phyloP scores from a whole-genome alignment of 2,888 invertebrate genomes.

The Globia sparganii region DNA sequence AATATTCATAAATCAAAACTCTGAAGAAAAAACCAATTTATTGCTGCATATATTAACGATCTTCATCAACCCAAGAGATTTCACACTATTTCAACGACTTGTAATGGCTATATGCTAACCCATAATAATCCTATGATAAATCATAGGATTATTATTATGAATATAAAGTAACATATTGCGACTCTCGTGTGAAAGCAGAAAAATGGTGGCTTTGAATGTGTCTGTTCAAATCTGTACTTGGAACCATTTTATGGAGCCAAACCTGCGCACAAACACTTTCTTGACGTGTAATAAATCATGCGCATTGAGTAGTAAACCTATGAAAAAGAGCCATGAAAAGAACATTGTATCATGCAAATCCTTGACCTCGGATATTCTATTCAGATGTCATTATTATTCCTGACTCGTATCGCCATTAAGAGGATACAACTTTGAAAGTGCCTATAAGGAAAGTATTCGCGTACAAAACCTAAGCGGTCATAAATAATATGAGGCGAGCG shows the following conservation, averaged over 20 bases:
- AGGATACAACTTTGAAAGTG: conserved; percentile 77
- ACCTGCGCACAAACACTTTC: conserved; percentile 58
- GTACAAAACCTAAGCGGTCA: conserved; percentile 83
- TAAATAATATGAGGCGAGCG: conserved; percentile 85
- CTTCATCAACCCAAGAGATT: conserved; percentile 9
- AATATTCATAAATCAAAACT: conserved; percentile 1
- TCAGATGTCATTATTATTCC: conserved; percentile 83
- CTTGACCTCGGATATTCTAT: conserved; percentile 83
- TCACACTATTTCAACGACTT: conserved; percentile 15
- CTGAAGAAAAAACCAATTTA: neutral
- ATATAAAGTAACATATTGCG: conserved; percentile 21
- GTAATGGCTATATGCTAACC: conserved; percentile 6
- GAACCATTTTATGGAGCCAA: conserved; percentile 69
- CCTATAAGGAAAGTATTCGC: conserved; percentile 79
- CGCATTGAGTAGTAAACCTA: conserved; percentile 68
- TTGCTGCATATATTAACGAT: too few relatives aligned
- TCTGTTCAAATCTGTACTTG: conserved; percentile 62
- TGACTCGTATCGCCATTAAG: conserved; percentile 76
- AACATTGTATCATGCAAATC: conserved; percentile 78
- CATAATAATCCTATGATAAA: conserved; percentile 20
- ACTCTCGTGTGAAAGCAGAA: conserved; percentile 40
- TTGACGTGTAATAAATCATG: conserved; percentile 75
- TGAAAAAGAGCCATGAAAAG: conserved; percentile 73
- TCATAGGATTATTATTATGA: neutral
- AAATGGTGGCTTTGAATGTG: conserved; percentile 56